Evolutionary conservation across 2,797 vertebrate species (phyloP).

Genomic region (Anguilla anguilla): DNA sequence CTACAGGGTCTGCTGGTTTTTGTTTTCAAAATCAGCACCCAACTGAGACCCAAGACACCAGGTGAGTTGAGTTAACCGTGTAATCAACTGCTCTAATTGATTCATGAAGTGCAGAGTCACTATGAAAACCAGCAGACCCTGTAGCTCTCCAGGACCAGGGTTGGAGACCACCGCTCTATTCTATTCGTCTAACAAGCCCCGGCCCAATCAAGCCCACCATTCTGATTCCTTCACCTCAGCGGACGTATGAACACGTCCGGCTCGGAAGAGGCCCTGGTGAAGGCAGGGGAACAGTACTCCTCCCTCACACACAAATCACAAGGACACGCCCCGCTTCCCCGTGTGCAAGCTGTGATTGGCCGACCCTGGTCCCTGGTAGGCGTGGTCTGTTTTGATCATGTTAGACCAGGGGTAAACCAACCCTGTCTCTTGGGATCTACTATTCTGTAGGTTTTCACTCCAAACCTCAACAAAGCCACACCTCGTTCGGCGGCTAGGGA

Average conservation of each 20-base stretch:
- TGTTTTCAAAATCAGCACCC: no score
- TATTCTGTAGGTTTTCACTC: no score
- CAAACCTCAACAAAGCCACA: no score
- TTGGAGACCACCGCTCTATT: neutral
- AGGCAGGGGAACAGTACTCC: neutral
- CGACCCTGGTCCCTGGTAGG: neutral
- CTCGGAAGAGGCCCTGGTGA: neutral
- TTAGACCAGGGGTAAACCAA: neutral
- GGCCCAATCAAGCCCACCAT: neutral
- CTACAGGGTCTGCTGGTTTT: no score
- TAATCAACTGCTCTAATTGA: no score
- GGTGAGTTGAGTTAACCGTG: no score
- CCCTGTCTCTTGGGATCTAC: no score
- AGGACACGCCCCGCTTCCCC: neutral
- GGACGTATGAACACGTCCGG: neutral
- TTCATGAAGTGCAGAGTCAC: no score
- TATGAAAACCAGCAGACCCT: no score
- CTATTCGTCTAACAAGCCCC: neutral
- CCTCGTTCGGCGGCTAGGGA: no score
- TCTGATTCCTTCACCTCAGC: neutral
- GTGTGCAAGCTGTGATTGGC: slow-evolving; percentile 10
- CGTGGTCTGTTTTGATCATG: neutral
- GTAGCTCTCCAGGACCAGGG: no score
- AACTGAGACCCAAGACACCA: no score
- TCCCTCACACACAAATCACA: neutral